phyloP scores from a whole-genome alignment of 2,113 vertebrate genomes.

The Eurystomus gularis region DNA sequence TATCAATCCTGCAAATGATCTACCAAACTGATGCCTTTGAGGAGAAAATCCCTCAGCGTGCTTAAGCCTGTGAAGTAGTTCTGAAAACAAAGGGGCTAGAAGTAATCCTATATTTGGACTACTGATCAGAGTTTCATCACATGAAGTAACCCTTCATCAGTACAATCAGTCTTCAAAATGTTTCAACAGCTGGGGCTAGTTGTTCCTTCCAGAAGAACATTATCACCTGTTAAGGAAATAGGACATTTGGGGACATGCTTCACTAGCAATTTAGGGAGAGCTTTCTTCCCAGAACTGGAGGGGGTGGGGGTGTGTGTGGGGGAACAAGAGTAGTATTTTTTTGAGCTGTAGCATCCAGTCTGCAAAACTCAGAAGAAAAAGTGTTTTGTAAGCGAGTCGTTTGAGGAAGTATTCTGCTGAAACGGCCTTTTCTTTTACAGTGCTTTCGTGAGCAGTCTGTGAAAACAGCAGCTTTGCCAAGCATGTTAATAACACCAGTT shows the following conservation, averaged over 20 bases:
- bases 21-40: neutral
- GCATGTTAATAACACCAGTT: neutral
- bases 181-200: neutral
- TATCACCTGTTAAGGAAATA: constrained; percentile 16
- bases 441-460: neutral
- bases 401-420: neutral
- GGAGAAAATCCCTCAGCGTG: neutral
- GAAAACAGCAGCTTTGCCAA: neutral
- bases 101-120: neutral
- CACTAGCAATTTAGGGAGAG: neutral
- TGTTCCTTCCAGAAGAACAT: neutral
- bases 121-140: neutral
- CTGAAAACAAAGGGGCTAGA: neutral
- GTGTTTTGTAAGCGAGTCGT: neutral
- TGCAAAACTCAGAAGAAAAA: neutral
- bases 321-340: neutral
- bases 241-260: neutral
- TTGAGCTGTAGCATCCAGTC: neutral
- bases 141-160: neutral
- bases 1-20: neutral
- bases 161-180: neutral
- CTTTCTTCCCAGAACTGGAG: neutral
- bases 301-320: too few species aligned
- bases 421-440: neutral
- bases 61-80: neutral